Percentiles rank a stretch among this genome's conserved stretches.
Evolutionary conservation across 1,140 invertebrate species (phyloP).

Genomic region (Bursaphelenchus mucronatus): DNA sequence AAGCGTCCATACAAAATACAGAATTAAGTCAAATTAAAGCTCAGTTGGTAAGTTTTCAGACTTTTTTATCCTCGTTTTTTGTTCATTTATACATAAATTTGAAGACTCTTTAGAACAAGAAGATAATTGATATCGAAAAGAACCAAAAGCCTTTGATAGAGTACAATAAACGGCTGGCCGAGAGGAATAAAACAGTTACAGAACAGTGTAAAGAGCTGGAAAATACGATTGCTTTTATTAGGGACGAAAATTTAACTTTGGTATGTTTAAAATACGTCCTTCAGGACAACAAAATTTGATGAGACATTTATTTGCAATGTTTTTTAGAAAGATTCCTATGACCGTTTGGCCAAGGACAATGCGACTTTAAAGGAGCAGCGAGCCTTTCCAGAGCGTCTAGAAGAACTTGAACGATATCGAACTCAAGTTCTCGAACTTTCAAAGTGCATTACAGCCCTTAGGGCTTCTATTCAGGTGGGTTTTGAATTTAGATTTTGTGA

Average conservation of each 20-base stretch:
- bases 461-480: constrained; percentile 45
- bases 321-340: constrained; percentile 54
- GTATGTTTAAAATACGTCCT: constrained; percentile 24
- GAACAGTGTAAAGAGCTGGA: constrained; percentile 51
- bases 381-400: constrained; percentile 56
- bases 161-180: constrained; percentile 47
- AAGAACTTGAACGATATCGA: constrained; percentile 54
- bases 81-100: constrained; percentile 1
- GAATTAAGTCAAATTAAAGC: constrained; percentile 57
- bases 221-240: constrained; percentile 45
- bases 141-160: constrained; percentile 57
- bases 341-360: constrained; percentile 54
- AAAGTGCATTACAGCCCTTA: constrained; percentile 58
- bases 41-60: constrained; percentile 49
- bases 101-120: constrained; percentile 53
- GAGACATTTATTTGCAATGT: background rate
- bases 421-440: constrained; percentile 56
- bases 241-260: constrained; percentile 53
- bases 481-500: background rate
- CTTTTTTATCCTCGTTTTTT: background rate
- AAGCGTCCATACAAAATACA: constrained; percentile 44
- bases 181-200: constrained; percentile 46
- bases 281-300: too few relatives aligned
- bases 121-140: constrained; percentile 57
- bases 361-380: constrained; percentile 46